Percentiles rank a stretch among this genome's conserved stretches.
Evolutionary conservation across 2,797 vertebrate genomes (phyloP).

Genomic region (Chrysocyon brachyurus): DNA sequence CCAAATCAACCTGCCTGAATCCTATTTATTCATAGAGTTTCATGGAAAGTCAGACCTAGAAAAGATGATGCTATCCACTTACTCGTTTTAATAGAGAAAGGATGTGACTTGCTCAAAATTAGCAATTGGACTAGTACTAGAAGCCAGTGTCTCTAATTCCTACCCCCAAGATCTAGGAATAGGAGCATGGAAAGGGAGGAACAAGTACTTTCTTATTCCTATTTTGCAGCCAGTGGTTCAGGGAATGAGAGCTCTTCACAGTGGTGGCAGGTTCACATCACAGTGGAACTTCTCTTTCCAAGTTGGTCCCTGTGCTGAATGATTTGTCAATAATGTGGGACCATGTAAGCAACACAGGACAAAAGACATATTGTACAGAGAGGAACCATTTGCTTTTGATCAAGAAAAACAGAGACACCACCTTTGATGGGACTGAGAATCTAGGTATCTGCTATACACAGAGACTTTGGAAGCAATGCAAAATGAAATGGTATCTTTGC

Average conservation of each 20-base stretch:
- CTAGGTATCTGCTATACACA: not conserved
- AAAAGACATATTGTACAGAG: slow-evolving; percentile 21
- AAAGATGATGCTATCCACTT: not conserved
- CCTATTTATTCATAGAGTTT: not conserved
- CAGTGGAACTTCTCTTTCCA: not conserved
- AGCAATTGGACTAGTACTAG: not conserved
- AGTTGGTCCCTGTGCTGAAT: not conserved
- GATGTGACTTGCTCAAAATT: not conserved
- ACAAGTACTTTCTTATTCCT: not conserved
- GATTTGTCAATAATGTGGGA: not conserved
- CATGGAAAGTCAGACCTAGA: not conserved
- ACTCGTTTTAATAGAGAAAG: slow-evolving; percentile 7
- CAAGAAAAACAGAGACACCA: slow-evolving; percentile 38
- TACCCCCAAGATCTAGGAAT: not conserved
- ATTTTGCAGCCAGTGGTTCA: not conserved
- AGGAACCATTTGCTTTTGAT: slow-evolving; percentile 22
- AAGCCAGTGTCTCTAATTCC: not conserved
- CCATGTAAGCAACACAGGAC: not conserved
- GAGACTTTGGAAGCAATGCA: not conserved
- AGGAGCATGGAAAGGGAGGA: not conserved
- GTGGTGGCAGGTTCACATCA: not conserved
- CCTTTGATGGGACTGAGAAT: not conserved
- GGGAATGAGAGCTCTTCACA: not conserved
- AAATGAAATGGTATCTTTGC: not conserved
- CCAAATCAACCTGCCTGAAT: not conserved